Percentiles rank a stretch among this genome's conserved stretches.
phyloP scores from a whole-genome alignment of 2,113 vertebrate species.

The Mirza zaza region DNA sequence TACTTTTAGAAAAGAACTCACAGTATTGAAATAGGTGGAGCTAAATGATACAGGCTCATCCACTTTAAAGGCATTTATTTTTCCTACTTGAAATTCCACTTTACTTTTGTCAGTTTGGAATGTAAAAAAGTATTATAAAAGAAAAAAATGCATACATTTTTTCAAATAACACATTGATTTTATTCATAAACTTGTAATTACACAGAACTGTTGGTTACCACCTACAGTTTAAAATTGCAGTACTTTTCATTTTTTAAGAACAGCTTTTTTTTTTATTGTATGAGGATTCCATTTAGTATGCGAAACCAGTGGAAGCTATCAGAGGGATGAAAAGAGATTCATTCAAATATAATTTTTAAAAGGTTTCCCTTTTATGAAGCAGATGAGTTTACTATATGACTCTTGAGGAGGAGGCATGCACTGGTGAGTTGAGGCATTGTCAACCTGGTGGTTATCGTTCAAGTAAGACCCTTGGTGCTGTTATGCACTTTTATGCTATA shows the following conservation, averaged over 20 bases:
- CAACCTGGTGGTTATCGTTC: background rate
- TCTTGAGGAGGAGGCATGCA: background rate
- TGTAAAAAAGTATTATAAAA: constrained; percentile 9
- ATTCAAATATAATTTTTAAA: constrained; percentile 51
- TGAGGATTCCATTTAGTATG: constrained; percentile 45
- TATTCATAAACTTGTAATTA: constrained; percentile 66
- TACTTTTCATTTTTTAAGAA: constrained; percentile 51
- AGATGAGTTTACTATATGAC: background rate
- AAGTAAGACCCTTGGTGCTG: background rate
- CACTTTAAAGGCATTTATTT: background rate
- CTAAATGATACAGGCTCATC: background rate
- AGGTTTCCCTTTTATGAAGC: background rate
- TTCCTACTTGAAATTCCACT: background rate
- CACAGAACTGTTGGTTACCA: background rate
- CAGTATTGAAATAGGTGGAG: background rate
- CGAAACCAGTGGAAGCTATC: constrained; percentile 32
- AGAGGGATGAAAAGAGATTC: background rate
- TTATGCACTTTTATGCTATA: background rate
- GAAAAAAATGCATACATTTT: background rate
- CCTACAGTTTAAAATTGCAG: constrained; percentile 43
- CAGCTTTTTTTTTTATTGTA: background rate
- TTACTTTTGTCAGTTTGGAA: background rate
- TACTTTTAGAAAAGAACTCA: background rate
- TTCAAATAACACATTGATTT: constrained; percentile 19
- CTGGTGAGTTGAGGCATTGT: background rate